Evolutionary conservation across 2,113 vertebrate genomes (phyloP), one percentile per base, ranked within the genome.

Genomic region (Rhodinocichla rosea): DNA sequence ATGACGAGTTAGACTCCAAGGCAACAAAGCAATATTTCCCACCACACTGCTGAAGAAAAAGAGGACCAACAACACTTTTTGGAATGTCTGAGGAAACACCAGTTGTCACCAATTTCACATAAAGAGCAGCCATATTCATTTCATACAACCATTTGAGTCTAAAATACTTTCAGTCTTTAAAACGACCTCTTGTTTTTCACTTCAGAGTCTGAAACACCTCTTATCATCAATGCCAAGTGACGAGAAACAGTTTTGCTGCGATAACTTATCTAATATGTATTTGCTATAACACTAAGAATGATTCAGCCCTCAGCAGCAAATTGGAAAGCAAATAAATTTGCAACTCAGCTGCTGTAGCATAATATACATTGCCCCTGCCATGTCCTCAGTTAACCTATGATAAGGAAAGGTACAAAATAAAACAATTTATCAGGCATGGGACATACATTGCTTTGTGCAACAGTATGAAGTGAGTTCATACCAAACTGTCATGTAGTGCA

Each of bases 201-300:
- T 90, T 78, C 1, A 28, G 39, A 81, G 47, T 23, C 82, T 35
- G 20, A 74, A 95, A 85, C n/a, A 49, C 69, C 53, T 68, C 42
- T n/a, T 89, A 62, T 78, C 68, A 64, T 40, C 35, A 84, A 60
- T 49, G n/a, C 18, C 67, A 90, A 91, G 60, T 47, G 63, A 82
- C 1, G 0, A 87, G 60, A 89, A 89, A 79, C 63, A 90, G 81
- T 60, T 82, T 49, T 67, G 70, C 71, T 63, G 39, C 0, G 57
- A 92, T 92, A 95, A 78, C 37, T 88, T 96, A 93, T 92, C 92
- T 95, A 92, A 70, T 49, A 45, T 2, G 11, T 77, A 74, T 94
- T 95, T 94, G 82, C 96, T 94, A 28, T 65, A 95, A 90, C 76
- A 85, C 55, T n/a, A 71, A 82, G 42, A 73, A 90, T 93, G 93